Evolutionary conservation across 2,888 invertebrate genomes (phyloP), one percentile per base, ranked within the genome.

Genomic region (Hermodice carunculata): DNA sequence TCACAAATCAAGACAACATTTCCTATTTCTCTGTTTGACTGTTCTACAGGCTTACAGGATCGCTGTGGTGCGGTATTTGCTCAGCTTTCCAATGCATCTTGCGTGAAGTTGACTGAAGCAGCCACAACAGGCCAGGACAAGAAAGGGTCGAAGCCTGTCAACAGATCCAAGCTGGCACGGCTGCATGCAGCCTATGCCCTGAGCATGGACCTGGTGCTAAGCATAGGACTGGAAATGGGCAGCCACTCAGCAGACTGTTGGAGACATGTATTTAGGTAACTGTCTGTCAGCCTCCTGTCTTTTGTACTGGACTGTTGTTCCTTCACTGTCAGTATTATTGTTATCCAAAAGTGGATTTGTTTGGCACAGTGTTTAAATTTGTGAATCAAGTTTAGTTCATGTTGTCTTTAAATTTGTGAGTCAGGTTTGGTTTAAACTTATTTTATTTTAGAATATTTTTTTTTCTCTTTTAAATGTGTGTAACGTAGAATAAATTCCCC

Each of bases 201-300:
- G 70, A 96, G 95, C 43, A 91, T 98, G 88, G 96, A 98, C 83
- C 94, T 97, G 22, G 89, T 98, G 28, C 89, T 98, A 63, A 92
- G 91, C 85, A 90, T 92, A 66, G 96, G 96, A 1, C 88, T 98
- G 56, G 96, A 96, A 81, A 89, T 96, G 6, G 96, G 95, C 3
- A 94, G 95, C 42, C 95, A 96, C 80, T 94, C 96, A 29, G 90
- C 94, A 22, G 94, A 95, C 73, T 97, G 97, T 79, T 98, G 98
- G 98, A 93, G 94, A 70, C 96, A 98, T 82, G 94, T 98, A 66
- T 95, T 98, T 83, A 92, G 93, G 85, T 83, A 58, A 46, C 19
- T 32, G 1, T 3, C 28, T 49, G 32, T 52, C 26, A n/a, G n/a
- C n/a, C n/a, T n/a, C n/a, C n/a, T n/a, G n/a, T n/a, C n/a, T n/a